Evolutionary conservation across 1,140 invertebrate genomes (phyloP).

Genomic region (Proctacanthus coquilletti): DNA sequence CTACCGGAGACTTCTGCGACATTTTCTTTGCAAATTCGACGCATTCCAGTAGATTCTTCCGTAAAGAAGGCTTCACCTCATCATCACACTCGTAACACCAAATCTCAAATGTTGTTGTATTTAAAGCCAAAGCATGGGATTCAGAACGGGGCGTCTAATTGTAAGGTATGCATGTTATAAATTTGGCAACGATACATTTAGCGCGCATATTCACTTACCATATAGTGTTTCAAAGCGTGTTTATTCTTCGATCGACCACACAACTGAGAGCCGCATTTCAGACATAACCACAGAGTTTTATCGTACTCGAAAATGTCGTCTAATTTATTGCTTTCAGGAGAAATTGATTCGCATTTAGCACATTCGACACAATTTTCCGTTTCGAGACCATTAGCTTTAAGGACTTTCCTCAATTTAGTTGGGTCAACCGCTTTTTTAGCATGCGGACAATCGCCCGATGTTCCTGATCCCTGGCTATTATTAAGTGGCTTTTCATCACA

Average conservation of each 20-base stretch:
- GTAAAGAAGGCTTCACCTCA: conserved; percentile 37
- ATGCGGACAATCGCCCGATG: conserved; percentile 44
- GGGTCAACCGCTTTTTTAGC: conserved; percentile 51
- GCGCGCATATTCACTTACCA: conserved; percentile 17
- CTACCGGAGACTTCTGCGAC: conserved; percentile 18
- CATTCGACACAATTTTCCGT: conserved; percentile 44
- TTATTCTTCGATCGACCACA: conserved; percentile 53
- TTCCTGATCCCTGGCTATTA: conserved; percentile 15
- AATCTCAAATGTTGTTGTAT: conserved; percentile 52
- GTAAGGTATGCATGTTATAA: too few relatives aligned
- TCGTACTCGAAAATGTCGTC: conserved; percentile 40
- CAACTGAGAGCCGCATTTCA: conserved; percentile 55
- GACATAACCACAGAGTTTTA: conserved; percentile 47
- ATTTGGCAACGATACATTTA: too few relatives aligned
- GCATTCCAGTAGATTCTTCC: conserved; percentile 45
- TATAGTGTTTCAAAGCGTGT: conserved; percentile 63
- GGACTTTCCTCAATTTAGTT: conserved; percentile 40
- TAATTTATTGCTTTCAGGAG: background rate
- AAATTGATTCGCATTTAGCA: conserved; percentile 20
- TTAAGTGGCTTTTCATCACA: conserved; percentile 36
- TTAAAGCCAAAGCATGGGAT: conserved; percentile 54
- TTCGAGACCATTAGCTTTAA: conserved; percentile 38
- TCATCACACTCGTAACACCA: conserved; percentile 59
- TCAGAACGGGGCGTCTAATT: conserved; percentile 53
- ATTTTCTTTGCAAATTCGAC: conserved; percentile 46